Conservation (phyloP, 2,797 vertebrate species). For the Acridotheres tristis region DNA sequence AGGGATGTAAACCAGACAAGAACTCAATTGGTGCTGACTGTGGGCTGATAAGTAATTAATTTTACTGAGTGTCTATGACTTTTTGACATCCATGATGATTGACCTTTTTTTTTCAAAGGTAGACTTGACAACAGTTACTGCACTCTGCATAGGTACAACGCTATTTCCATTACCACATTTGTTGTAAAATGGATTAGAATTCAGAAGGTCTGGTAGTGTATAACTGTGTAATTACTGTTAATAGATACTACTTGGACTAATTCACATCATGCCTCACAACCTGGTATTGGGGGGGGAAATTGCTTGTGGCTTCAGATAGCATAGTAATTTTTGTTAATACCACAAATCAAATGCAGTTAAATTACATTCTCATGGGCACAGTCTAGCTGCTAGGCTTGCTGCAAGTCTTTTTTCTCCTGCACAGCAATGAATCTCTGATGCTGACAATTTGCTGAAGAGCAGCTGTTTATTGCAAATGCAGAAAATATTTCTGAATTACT, state of each 20-base stretch:
- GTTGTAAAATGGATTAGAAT: not conserved
- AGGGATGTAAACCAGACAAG: not conserved
- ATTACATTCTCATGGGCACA: not conserved
- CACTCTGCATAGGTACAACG: not conserved
- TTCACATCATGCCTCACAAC: not conserved
- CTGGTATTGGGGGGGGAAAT: not conserved
- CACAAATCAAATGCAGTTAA: conserved; percentile 24
- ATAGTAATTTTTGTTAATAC: not conserved
- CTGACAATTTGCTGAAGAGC: not conserved
- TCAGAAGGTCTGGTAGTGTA: not conserved
- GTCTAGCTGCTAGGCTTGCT: conserved; percentile 1
- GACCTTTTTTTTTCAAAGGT: not conserved
- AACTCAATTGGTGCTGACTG: not conserved
- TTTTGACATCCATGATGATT: not conserved
- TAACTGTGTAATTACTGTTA: not conserved
- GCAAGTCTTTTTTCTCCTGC: not conserved
- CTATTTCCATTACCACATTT: not conserved
- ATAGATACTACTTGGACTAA: not conserved
- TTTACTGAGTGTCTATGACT: not conserved
- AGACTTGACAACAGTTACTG: not conserved
- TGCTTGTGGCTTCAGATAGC: not conserved
- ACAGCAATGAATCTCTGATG: not conserved
- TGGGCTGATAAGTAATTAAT: not conserved
- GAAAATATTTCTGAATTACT: conserved; percentile 20
- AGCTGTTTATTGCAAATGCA: not conserved